Percentiles rank a stretch among this genome's conserved stretches.
Conservation (phyloP, 53 echinoderm and acorn worm species). For the Mesocentrotus franciscanus region DNA sequence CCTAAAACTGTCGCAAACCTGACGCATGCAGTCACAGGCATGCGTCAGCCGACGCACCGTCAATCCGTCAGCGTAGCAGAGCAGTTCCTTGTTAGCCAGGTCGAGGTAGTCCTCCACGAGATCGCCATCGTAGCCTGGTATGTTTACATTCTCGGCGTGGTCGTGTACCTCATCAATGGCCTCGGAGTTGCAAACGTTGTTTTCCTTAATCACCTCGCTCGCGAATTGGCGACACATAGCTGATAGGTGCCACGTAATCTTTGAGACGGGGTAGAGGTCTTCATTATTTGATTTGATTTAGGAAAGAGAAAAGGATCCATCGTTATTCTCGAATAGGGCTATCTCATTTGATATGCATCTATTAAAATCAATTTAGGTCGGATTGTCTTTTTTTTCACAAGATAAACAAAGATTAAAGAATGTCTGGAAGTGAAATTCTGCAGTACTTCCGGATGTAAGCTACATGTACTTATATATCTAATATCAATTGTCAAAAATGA, state of each 20-base stretch:
- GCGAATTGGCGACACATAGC: conserved; percentile 11
- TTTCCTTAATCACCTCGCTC: conserved; percentile 3
- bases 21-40: conserved; percentile 41
- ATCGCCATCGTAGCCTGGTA: conserved; percentile 25
- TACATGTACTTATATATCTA: no score
- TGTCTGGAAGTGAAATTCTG: no score
- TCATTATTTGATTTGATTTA: not conserved
- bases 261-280: conserved; percentile 24
- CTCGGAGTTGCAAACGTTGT: conserved; percentile 15
- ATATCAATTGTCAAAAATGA: no score
- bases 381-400: no score
- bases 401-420: no score
- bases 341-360: no score
- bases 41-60: not conserved
- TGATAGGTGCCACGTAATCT: conserved; percentile 44
- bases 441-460: no score
- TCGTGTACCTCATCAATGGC: conserved; percentile 63
- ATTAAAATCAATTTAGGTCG: no score
- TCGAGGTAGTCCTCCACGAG: conserved; percentile 57
- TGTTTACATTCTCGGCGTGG: conserved; percentile 46
- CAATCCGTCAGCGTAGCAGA: conserved; percentile 17
- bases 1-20: not conserved
- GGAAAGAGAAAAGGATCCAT: no score
- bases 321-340: no score
- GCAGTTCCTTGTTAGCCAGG: not conserved